Evolutionary conservation across 2,888 invertebrate species (phyloP), one percentile per base, ranked within the genome.

Genomic region (Exephanes ischioxanthus): DNA sequence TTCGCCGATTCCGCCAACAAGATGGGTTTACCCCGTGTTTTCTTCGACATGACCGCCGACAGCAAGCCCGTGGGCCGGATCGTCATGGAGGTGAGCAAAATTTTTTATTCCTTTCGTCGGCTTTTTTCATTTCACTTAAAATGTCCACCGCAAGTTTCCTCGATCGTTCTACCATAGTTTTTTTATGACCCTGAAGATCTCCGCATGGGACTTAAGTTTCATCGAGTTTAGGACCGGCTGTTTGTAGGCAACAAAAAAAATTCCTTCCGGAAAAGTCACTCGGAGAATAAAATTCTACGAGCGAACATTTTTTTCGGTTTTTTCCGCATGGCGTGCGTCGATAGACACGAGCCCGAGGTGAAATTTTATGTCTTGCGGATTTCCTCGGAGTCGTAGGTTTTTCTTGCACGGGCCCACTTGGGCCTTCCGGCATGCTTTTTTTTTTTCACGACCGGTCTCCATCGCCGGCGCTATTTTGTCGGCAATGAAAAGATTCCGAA

Each of bases 1-100:
- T 95, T 95, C 91, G 94, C 95, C 88, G 80, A 87, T 81, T 83
- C 84, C 22, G 91, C 90, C 76, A 75, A 88, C 53, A 96, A 96
- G 95, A 98, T 98, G 98, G 95, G 96, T 95, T 95, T 97, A 92
- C 98, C 98, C 93, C 96, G 96, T 94, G 98, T 98, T 92, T 99
- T 95, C 95, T 97, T 99, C 94, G 99, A 99, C 94, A 97, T 99
- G 95, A 95, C 96, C 91, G 97, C 97, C 91, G 98, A 98, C 94
- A 96, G 96, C 88, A 94, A 96, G 91, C 95, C 96, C 70, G 95
- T 98, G 90, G 99, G 99, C 89, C 96, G 98, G 91, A 97, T 99
- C 93, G 95, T 97, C 82, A 97, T 99, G 94, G 98, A 99, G 97
- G 99, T 99, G 96, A 96, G 63, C 16, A 6, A 63, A 16, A 63